Evolutionary conservation across 2,888 invertebrate genomes (phyloP), one percentile per base, ranked within the genome.

Genomic region (Stenodera caucasica): DNA sequence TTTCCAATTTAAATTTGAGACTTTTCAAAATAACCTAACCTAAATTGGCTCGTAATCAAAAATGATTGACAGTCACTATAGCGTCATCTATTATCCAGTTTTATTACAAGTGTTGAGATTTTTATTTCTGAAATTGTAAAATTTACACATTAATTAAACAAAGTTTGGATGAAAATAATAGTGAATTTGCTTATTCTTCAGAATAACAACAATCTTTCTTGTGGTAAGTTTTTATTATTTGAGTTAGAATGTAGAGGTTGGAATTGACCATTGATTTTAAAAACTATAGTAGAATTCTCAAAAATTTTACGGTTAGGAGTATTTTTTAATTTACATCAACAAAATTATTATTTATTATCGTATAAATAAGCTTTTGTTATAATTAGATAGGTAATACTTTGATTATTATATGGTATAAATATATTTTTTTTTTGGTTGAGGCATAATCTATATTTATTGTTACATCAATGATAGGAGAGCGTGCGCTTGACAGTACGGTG

Each of bases 201-300:
- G 32, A 32, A 32, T 29, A 32, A 7, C 11, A 7, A 11, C 5
- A 2, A 8, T 7, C 11, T 32, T 3, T 37, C 15, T 14, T 37
- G 37, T 37, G 14, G 14, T 37, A 37, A 37, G 15, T 32, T 7
- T 32, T 3, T 32, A 7, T 32, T 32, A 11, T 32, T 32, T 8
- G 11, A 32, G 4, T 29, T 29, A 6, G 29, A 7, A 29, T 35
- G 15, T 1, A 21, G 45, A 18, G 45, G 11, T 21, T 21, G 18
- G 45, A 5, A 40, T 21, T 18, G 45, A 45, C 45, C 45, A 45
- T 45, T 45, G 45, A 45, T 45, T 8, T 21, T 45, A 45, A 15
- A 15, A 45, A 45, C 7, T 12, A 12, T 14, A 11, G 21, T 21
- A 45, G 21, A 45, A 45, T 11, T 21, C 4, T 12, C 14, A 40